Base-by-base conservation (phyloP, 2,113 vertebrate species). In the Taurulus bubalis region DNA sequence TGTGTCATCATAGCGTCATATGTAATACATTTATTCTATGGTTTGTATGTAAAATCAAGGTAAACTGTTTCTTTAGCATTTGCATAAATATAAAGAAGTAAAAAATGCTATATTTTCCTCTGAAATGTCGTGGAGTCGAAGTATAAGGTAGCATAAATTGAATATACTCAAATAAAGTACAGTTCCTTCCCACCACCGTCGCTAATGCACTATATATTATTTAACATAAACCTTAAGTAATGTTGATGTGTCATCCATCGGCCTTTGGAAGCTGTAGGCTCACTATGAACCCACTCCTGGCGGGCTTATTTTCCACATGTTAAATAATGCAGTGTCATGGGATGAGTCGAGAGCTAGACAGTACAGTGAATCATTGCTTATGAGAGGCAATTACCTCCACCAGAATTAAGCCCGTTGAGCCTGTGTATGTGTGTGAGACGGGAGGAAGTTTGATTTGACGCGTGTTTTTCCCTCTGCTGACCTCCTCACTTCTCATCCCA, bases 321-420 rank as follows among this genome's bases (percentile, higher is more conserved):
- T 58, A 58, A 71, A 71, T 71, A 71, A 71, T 71, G 36, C 24
- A 28, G 69, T 22, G 56, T 56, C 47, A 36, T 36, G 67, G 32
- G 55, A 72, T 22, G 18, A 59, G 26, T 11, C 56, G 30, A 20
- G 56, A 60, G 56, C 40, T 62, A n/a, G 56, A 49, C 58, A 62
- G 28, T 30, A 34, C 58, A 62, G 28, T 45, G n/a, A 58, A 58
- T 58, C 36, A 58, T 42, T 28, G 28, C 53, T 8, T 22, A 59
- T 30, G 55, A 36, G 58, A 49, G 22, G 30, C 28, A 49, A 49
- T 74, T 63, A 63, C 56, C 12, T 16, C 24, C 58, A 47, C 20
- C 34, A n/a, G 45, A 32, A 60, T 16, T 12, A 73, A 36, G 58
- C 22, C 40, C 49, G 28, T 36, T 74, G 20, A 47, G 30, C n/a